Conservation (phyloP, 2,888 invertebrate species). For the Eilema caniola region DNA sequence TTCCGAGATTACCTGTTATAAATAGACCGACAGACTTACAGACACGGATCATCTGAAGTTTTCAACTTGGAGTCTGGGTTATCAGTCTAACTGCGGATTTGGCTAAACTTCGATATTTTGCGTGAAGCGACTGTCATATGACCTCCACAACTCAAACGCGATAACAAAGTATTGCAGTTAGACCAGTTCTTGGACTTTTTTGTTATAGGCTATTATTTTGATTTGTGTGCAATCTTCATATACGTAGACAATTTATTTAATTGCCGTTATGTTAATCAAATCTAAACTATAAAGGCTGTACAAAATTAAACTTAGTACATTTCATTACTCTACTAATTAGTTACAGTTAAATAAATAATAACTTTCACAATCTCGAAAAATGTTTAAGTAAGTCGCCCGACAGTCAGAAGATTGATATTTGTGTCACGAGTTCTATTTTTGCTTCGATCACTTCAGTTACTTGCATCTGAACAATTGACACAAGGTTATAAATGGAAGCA, state of each 20-base stretch:
- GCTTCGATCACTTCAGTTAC: background rate
- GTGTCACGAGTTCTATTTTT: background rate
- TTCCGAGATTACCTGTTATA: too few species aligned
- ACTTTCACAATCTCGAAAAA: background rate
- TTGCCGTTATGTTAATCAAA: too few species aligned
- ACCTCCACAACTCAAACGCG: too few species aligned
- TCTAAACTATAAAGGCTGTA: background rate
- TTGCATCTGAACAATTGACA: background rate
- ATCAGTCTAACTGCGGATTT: too few species aligned
- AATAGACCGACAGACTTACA: too few species aligned
- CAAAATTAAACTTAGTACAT: background rate
- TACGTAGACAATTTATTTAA: background rate
- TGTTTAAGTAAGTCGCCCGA: background rate
- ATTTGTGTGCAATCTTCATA: background rate
- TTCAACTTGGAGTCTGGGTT: too few species aligned
- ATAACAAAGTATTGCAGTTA: too few species aligned
- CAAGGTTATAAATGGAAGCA: background rate
- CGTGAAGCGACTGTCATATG: too few species aligned
- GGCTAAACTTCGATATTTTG: too few species aligned
- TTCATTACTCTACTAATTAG: background rate
- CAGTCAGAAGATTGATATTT: background rate
- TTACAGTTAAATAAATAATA: background rate
- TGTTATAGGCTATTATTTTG: background rate
- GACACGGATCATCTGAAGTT: too few species aligned
- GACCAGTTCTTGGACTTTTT: too few species aligned